Evolutionary conservation across 1,140 invertebrate genomes (phyloP).

Genomic region (Drosophila varians): DNA sequence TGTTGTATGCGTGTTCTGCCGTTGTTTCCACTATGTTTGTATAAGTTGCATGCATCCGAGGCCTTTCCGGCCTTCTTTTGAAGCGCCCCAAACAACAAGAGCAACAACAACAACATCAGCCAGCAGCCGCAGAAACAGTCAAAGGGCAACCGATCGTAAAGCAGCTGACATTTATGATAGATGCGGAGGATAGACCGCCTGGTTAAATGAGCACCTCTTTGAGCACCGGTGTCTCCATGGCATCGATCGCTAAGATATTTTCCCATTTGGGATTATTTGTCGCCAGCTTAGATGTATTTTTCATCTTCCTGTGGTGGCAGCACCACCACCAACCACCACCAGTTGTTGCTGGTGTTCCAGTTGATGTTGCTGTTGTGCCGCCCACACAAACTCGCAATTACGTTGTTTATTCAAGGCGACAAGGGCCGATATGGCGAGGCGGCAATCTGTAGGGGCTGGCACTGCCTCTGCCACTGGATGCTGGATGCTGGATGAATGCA

Average conservation of each 20-base stretch:
- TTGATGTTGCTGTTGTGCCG: conserved; percentile 55
- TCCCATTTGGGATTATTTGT: conserved; percentile 70
- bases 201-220: conserved; percentile 26
- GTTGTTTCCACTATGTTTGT: conserved; percentile 24
- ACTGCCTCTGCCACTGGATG: not conserved
- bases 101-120: no score
- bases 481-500: conserved; percentile 29
- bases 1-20: conserved; percentile 53
- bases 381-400: conserved; percentile 80
- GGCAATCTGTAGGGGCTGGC: not conserved
- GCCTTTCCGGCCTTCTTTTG: conserved; percentile 67
- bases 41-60: conserved; percentile 36
- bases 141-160: conserved; percentile 77
- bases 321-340: no score
- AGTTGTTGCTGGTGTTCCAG: conserved; percentile 22
- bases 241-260: conserved; percentile 34
- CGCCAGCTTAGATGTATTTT: conserved; percentile 53
- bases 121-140: conserved; percentile 38
- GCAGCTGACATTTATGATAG: conserved; percentile 73
- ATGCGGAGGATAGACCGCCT: conserved; percentile 28
- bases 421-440: conserved; percentile 54
- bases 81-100: conserved; percentile 40
- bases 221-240: conserved; percentile 3
- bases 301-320: conserved; percentile 34
- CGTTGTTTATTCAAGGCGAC: conserved; percentile 78